Evolutionary conservation across 2,888 invertebrate genomes (phyloP).

Genomic region (Venusia cambrica): DNA sequence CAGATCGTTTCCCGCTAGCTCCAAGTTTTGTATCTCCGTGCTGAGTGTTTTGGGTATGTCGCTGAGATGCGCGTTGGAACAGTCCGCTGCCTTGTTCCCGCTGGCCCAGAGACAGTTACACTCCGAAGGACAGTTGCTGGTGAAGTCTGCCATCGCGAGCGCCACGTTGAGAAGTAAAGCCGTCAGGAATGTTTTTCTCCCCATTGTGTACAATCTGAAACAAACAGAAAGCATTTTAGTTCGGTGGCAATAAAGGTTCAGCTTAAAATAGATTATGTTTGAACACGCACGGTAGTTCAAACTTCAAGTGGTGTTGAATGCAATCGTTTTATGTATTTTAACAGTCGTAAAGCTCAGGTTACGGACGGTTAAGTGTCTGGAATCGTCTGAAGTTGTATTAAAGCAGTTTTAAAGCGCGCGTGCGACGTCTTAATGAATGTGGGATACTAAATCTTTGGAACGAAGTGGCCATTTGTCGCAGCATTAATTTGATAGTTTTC

Average conservation of each 20-base stretch:
- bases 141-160: constrained; percentile 70
- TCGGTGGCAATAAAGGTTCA: constrained; percentile 25
- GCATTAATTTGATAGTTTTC: constrained; percentile 12
- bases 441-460: constrained; percentile 17
- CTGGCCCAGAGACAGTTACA: constrained; percentile 94
- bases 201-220: constrained; percentile 67
- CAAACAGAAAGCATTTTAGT: constrained; percentile 42
- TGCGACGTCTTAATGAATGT: constrained; percentile 26
- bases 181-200: constrained; percentile 42
- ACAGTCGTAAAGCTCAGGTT: constrained; percentile 46
- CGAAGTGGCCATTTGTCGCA: constrained; percentile 15
- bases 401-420: constrained; percentile 27
- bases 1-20: constrained; percentile 86
- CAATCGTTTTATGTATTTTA: constrained; percentile 49
- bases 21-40: constrained; percentile 85
- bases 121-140: constrained; percentile 81
- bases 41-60: constrained; percentile 88
- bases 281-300: constrained; percentile 40
- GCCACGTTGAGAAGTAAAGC: constrained; percentile 47
- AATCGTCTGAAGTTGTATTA: constrained; percentile 34
- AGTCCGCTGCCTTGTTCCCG: constrained; percentile 92
- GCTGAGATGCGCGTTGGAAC: constrained; percentile 83
- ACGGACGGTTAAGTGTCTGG: constrained; percentile 33
- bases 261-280: constrained; percentile 43
- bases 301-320: constrained; percentile 45